Base-by-base conservation (phyloP, 2,113 vertebrate species). In the Harpagus bidentatus region DNA sequence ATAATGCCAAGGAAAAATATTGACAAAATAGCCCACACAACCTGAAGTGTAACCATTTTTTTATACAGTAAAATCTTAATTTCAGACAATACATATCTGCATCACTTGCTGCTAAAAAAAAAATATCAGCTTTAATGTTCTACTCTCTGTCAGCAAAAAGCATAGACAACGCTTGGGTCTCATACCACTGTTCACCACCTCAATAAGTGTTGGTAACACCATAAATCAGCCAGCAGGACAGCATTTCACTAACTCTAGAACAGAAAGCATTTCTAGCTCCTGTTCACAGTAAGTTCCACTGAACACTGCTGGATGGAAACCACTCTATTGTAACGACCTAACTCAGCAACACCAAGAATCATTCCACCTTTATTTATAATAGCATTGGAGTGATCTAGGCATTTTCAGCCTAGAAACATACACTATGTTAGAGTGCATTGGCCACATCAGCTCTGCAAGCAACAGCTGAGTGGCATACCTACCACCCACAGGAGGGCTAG, bases 361-460 rank as follows among this genome's bases (percentile, higher is more conserved):
- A 45, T 78, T 67, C 16, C n/a, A 42, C n/a, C 17, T 74, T 45
- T 26, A 34, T 52, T 79, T 85, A 16, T 78, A 93, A n/a, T 2
- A 47, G 18, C 5, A 2, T 1, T 52, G 38, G n/a, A 71, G 50
- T 10, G 29, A 79, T 16, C 11, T 20, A 56, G 21, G 28, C 28
- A 28, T 42, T 73, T 65, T 26, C 78, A 93, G 66, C 56, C 77
- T 47, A 42, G 55, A 90, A 93, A 25, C 38, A 34, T 8, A 11
- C 5, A 3, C 18, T 14, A 6, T 1, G 1, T 40, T 16, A 15
- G 18, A 79, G 56, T 5, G 9, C 13, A 15, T 3, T 11, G 36
- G 36, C 12, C 78, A 45, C 47, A 58, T 2, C 38, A 43, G 22
- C n/a, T 76, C 38, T 47, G 56, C 70, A 62, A 36, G 34, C 0